Percentiles rank a stretch among this genome's conserved stretches.
Conservation (phyloP, 2,797 vertebrate species). For the Antrozous pallidus region DNA sequence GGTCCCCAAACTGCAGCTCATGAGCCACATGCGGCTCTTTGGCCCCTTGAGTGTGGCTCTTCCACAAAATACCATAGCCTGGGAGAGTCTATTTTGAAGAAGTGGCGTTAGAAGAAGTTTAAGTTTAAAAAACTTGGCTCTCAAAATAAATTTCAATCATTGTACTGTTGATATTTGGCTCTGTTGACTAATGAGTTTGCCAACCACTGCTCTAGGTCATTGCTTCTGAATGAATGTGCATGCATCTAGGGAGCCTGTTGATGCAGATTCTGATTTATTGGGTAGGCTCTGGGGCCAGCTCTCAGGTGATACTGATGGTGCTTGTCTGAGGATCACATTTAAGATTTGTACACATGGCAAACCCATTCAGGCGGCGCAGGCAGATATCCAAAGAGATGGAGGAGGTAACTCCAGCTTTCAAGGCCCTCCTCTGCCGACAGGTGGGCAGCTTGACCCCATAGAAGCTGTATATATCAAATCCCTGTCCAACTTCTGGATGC, state of each 20-base stretch:
- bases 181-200: no score
- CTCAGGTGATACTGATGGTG: neutral
- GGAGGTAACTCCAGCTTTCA: neutral
- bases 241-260: neutral
- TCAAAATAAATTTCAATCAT: no score
- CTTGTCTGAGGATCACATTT: neutral
- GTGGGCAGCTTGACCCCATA: slow-evolving; percentile 29
- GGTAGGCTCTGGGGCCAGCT: neutral
- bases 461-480: slow-evolving; percentile 53
- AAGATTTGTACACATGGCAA: neutral
- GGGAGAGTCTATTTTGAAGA: no score
- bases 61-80: no score
- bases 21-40: no score
- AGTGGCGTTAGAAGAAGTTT: no score
- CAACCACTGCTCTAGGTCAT: no score
- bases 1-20: no score
- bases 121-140: no score
- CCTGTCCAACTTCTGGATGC: slow-evolving; percentile 50
- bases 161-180: no score
- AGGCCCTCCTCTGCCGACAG: neutral
- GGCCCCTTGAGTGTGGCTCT: no score
- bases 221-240: neutral
- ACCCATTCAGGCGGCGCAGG: neutral
- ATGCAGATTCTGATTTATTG: neutral
- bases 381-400: neutral